phyloP scores from a whole-genome alignment of 2,113 vertebrate species.

The Ailurus styani region DNA sequence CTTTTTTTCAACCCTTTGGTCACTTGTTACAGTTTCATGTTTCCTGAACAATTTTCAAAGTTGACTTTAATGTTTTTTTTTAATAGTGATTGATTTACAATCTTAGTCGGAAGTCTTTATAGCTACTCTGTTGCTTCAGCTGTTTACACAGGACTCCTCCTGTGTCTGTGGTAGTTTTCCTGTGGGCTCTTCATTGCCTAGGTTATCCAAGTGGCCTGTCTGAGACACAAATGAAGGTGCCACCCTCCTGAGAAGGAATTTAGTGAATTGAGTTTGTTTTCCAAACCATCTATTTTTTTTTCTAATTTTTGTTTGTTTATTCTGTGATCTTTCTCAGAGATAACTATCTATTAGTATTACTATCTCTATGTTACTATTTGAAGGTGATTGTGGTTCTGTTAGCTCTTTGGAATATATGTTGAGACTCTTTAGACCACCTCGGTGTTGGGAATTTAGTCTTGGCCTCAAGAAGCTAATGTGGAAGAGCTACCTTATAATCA shows the following conservation, averaged over 20 bases:
- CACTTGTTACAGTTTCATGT: not conserved
- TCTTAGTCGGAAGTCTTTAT: not conserved
- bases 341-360: not conserved
- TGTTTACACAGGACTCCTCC: not conserved
- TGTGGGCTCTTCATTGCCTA: not conserved
- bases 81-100: not conserved
- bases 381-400: not conserved
- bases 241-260: not conserved
- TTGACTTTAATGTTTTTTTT: not conserved
- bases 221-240: not conserved
- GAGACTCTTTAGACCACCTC: not conserved
- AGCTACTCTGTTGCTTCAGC: not conserved
- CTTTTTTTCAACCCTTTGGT: not conserved
- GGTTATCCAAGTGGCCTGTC: not conserved
- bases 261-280: not conserved
- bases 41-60: not conserved
- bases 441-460: not conserved
- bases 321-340: not conserved
- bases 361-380: not conserved
- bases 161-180: not conserved
- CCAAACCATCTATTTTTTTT: not conserved
- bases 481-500: not conserved
- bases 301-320: not conserved
- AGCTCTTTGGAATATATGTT: not conserved
- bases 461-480: not conserved